Percentiles rank a stretch among this genome's conserved stretches.
Evolutionary conservation across 2,797 vertebrate genomes (phyloP).

Genomic region (Trachops cirrhosus): DNA sequence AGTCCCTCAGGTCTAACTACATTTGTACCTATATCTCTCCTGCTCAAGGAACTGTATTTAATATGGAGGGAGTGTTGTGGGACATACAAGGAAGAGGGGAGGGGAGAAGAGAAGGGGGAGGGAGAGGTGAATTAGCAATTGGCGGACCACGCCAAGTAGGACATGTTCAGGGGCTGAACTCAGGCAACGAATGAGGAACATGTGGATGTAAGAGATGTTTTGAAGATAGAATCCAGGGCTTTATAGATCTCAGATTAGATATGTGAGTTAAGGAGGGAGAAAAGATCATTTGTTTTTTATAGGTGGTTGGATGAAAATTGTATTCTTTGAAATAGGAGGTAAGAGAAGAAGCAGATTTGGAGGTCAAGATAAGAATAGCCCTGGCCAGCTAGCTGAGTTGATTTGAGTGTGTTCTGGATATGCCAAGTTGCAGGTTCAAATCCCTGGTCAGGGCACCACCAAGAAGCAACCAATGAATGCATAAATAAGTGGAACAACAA

Average conservation of each 20-base stretch:
- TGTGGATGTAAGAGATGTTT: not conserved
- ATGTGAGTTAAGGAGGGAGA: not conserved
- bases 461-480: not conserved
- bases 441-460: not conserved
- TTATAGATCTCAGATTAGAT: not conserved
- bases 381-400: not conserved
- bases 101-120: fast-evolving
- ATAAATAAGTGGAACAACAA: not conserved
- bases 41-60: not conserved
- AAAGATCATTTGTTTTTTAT: not conserved
- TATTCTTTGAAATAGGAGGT: not conserved
- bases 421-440: not conserved
- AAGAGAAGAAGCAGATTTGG: not conserved
- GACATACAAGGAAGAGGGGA: not conserved
- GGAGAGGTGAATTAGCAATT: not conserved
- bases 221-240: not conserved
- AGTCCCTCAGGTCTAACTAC: not conserved
- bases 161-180: not conserved
- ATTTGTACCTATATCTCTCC: not conserved
- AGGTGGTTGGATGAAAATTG: not conserved
- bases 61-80: not conserved
- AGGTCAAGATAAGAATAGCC: not conserved
- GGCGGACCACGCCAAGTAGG: not conserved
- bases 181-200: not conserved
- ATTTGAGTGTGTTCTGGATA: not conserved